Conservation (phyloP, 2,888 invertebrate genomes). For the Periphyllus acericola region DNA sequence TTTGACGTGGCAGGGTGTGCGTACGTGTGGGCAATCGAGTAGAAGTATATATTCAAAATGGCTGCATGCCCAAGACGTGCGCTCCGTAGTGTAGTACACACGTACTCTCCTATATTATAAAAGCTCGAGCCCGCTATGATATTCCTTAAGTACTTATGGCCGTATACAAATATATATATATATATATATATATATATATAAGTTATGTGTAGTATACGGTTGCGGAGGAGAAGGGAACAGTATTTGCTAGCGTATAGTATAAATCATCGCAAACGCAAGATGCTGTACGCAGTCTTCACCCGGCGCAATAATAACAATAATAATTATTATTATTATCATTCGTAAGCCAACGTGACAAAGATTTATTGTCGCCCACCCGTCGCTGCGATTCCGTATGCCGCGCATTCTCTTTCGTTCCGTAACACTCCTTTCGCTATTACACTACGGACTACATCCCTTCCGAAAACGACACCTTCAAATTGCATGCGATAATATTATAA, state of each 20-base stretch:
- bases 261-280: slow-evolving; percentile 26
- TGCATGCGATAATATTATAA: too few relatives aligned
- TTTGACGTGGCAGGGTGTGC: not conserved
- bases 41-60: slow-evolving; percentile 6
- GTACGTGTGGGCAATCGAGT: not conserved
- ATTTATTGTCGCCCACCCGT: slow-evolving; percentile 18
- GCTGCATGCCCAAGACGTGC: not conserved
- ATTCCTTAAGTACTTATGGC: not conserved
- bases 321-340: slow-evolving; percentile 35
- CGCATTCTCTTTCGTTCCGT: not conserved
- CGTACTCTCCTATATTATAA: not conserved
- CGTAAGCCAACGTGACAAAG: slow-evolving; percentile 39
- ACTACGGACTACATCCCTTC: too few relatives aligned
- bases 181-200: not conserved
- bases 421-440: not conserved
- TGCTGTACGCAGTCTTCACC: not conserved
- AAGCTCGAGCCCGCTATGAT: not conserved
- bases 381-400: not conserved
- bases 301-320: not conserved
- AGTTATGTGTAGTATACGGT: not conserved
- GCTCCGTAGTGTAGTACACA: not conserved
- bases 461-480: too few relatives aligned
- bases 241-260: not conserved
- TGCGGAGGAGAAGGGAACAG: not conserved
- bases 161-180: not conserved